Evolutionary conservation across 2,888 invertebrate species (phyloP).

Genomic region (Sinotaia quadrata): DNA sequence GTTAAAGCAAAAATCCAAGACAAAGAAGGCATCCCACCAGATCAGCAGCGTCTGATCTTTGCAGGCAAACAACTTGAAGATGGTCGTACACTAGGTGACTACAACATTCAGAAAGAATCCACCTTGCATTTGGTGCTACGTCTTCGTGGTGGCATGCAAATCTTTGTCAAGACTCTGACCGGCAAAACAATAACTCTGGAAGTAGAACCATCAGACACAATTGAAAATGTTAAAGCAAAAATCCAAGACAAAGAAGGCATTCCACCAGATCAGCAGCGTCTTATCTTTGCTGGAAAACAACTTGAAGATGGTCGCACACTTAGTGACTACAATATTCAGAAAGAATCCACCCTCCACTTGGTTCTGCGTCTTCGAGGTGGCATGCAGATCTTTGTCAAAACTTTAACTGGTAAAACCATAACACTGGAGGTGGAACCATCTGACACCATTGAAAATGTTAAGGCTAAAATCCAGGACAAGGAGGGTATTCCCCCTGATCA

Average conservation of each 20-base stretch:
- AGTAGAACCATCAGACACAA: slow-evolving; percentile 26
- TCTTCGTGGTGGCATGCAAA: slow-evolving; percentile 87
- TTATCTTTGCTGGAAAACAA: slow-evolving; percentile 74
- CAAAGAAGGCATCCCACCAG: slow-evolving; percentile 36
- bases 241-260: slow-evolving; percentile 37
- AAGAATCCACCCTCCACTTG: slow-evolving; percentile 91
- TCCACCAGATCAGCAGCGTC: slow-evolving; percentile 34
- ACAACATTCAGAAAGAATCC: slow-evolving; percentile 95
- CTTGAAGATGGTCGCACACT: slow-evolving; percentile 93
- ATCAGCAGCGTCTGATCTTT: slow-evolving; percentile 35
- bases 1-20: slow-evolving; percentile 76
- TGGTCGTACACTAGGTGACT: slow-evolving; percentile 91
- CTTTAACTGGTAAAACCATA: slow-evolving; percentile 68
- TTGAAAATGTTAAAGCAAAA: slow-evolving; percentile 76
- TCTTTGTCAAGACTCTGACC: slow-evolving; percentile 75
- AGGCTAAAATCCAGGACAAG: slow-evolving; percentile 70
- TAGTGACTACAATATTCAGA: slow-evolving; percentile 80
- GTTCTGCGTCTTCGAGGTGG: slow-evolving; percentile 76
- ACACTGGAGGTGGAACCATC: slow-evolving; percentile 79
- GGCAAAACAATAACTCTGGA: slow-evolving; percentile 27
- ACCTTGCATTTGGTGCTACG: slow-evolving; percentile 92
- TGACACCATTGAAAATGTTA: slow-evolving; percentile 95
- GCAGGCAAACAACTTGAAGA: slow-evolving; percentile 84
- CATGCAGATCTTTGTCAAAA: slow-evolving; percentile 84
- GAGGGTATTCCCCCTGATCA: slow-evolving; percentile 76